Conservation (phyloP, 2,113 vertebrate species). For the Helogale parvula region DNA sequence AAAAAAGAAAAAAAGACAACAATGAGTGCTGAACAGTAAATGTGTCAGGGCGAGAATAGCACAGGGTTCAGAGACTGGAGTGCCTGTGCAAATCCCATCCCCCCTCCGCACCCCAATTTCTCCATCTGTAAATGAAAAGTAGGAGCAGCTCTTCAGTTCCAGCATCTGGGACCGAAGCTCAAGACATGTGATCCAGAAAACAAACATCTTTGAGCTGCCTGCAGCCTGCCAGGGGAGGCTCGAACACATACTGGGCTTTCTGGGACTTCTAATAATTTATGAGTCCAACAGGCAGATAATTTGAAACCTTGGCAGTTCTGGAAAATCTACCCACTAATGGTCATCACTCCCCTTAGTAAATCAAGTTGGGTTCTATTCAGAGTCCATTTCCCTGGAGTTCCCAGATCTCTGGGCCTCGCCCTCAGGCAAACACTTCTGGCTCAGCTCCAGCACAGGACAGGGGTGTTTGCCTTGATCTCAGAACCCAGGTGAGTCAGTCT, state of each 20-base stretch:
- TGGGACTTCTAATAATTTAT: conserved; percentile 54
- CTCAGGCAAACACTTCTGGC: not conserved
- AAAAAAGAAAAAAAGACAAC: not conserved
- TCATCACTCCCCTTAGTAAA: not conserved
- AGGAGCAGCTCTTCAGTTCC: not conserved
- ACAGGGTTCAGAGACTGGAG: not conserved
- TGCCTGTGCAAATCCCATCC: not conserved
- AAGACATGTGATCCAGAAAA: not conserved
- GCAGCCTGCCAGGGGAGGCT: not conserved
- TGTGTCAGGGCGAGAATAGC: not conserved
- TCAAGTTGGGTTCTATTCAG: not conserved
- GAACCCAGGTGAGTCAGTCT: not conserved
- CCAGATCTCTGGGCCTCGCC: not conserved
- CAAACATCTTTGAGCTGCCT: not conserved
- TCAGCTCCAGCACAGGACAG: not conserved
- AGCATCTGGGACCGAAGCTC: not conserved
- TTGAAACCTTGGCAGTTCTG: conserved; percentile 42
- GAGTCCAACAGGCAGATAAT: not conserved
- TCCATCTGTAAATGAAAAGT: not conserved
- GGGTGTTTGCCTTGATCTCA: not conserved
- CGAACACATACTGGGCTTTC: not conserved
- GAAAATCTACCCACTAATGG: conserved; percentile 4
- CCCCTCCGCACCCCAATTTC: not conserved
- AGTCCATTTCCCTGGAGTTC: not conserved
- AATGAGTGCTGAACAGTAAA: not conserved